Percentiles rank a stretch among this genome's conserved stretches.
Evolutionary conservation across 2,888 invertebrate species (phyloP).

Genomic region (Mythimna lalbum): DNA sequence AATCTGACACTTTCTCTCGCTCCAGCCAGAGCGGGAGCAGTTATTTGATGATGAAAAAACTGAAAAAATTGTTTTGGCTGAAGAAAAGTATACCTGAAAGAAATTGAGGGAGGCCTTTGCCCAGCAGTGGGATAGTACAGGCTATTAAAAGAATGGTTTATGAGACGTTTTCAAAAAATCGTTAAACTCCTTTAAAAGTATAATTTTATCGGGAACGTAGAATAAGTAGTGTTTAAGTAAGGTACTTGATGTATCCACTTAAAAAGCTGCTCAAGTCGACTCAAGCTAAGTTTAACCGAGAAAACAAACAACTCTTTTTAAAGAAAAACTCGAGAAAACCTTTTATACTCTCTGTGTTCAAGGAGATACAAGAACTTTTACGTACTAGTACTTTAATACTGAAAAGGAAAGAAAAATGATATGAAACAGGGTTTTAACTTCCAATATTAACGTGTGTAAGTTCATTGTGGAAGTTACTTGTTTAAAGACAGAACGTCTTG

Average conservation of each 20-base stretch:
- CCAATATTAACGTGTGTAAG: neutral
- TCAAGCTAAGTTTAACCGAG: constrained; percentile 11
- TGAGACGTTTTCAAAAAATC: too few relatives aligned
- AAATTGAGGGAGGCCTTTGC: too few relatives aligned
- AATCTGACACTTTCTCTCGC: too few relatives aligned
- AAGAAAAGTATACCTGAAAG: too few relatives aligned
- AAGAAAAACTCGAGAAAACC: neutral
- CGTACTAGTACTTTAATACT: constrained; percentile 21
- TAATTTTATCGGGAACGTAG: too few relatives aligned
- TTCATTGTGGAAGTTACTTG: neutral
- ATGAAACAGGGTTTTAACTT: neutral
- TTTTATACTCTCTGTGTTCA: constrained; percentile 16
- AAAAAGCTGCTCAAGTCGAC: constrained; percentile 15
- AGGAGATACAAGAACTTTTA: constrained; percentile 24
- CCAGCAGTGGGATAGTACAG: too few relatives aligned
- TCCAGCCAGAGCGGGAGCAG: too few relatives aligned
- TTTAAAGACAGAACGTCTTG: neutral
- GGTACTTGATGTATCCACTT: constrained; percentile 17
- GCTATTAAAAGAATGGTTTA: too few relatives aligned
- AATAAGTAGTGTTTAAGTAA: neutral
- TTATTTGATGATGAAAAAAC: too few relatives aligned
- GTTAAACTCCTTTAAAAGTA: neutral
- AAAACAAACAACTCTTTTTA: constrained; percentile 19
- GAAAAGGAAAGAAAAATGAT: neutral
- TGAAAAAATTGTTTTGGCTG: too few relatives aligned